These are phyloP conservation scores for Oryzias melastigma DNA, from an alignment of 2,113 vertebrate genomes.

Conservation along the genomic window DNA sequence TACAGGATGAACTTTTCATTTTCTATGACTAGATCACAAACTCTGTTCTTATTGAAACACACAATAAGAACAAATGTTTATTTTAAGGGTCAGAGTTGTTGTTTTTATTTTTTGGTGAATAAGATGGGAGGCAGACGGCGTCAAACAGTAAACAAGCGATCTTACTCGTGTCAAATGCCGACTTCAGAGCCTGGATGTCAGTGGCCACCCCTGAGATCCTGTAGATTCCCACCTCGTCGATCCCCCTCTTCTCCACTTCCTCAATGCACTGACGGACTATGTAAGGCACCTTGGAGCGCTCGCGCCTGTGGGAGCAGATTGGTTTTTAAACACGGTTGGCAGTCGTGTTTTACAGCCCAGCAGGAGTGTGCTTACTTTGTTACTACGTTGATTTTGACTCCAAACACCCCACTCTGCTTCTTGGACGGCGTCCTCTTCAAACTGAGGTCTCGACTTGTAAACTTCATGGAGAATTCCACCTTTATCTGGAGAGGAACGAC, in stretches of 20 bases:
- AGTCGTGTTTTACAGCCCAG: neutral
- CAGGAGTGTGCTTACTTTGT: conserved; percentile 83
- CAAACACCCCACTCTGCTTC: conserved; percentile 97
- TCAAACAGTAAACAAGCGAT: conserved; percentile 9
- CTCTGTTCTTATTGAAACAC: too few species aligned
- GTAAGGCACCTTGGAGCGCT: conserved; percentile 99
- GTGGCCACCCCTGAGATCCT: conserved; percentile 98
- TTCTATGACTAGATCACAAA: too few species aligned
- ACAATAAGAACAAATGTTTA: too few species aligned
- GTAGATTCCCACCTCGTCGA: conserved; percentile 98
- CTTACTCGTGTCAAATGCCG: conserved; percentile 95
- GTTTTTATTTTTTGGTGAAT: neutral
- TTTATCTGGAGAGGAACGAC: conserved; percentile 83
- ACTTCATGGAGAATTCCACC: conserved; percentile 99
- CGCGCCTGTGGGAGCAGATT: conserved; percentile 77
- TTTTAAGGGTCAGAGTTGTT: too few species aligned
- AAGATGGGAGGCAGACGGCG: neutral
- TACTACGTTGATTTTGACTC: conserved; percentile 97
- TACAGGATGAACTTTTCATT: too few species aligned
- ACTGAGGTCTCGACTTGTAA: conserved; percentile 96
- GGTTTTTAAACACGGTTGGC: too few species aligned
- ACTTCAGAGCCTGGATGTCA: conserved; percentile 95
- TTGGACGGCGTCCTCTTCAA: conserved; percentile 97
- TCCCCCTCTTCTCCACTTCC: conserved; percentile 98
- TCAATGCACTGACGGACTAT: conserved; percentile 98